Base-by-base conservation (phyloP, 1,140 invertebrate genomes). In the Drosophila equinoxialis region DNA sequence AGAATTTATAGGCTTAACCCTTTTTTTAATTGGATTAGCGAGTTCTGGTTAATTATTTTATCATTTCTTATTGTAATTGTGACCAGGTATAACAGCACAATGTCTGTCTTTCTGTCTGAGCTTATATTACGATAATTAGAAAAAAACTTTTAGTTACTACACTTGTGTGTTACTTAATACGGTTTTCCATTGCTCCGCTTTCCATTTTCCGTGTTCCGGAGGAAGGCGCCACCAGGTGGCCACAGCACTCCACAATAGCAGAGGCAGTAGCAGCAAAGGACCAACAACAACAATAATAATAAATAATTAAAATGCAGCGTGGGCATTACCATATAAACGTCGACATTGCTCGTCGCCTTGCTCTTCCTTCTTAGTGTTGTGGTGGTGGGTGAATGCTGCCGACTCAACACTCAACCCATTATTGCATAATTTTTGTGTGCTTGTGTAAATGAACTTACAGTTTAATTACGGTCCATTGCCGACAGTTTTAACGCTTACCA, bases 391-490 rank as follows among this genome's bases (percentile, higher is more conserved):
- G 6, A 26, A 33, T 41, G 30, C 62, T 59, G 17, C 57, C 61
- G 10, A n/a, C 65, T 60, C 59, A 41, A 39, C 35, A 13, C 59
- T 60, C 59, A 41, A 39, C 35, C 30, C 26, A 42, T 55, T 58
- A 14, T 11, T 45, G 45, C 54, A 45, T 59, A 39, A 45, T 13
- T 65, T 41, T 68, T 35, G 57, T 41, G 33, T 17, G 51, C 51
- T 71, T 55, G 77, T 70, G 65, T 51, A 74, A 83, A 75, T 78
- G 67, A 85, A 81, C 82, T 78, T 59, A 59, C 45, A 71, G 68
- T 72, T 85, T 85, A 85, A 85, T 84, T 84, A 83, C 65, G 45
- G 61, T 68, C 81, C 72, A 69, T 72, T 68, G 66, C 67, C 55
- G 67, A 64, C 60, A 63, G 74, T 81, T 81, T 76, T 62, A 60